Evolutionary conservation across 92 coral and sea anemone species (phyloP), one percentile per base, ranked within the genome.

Genomic region (Actinostola sp.): DNA sequence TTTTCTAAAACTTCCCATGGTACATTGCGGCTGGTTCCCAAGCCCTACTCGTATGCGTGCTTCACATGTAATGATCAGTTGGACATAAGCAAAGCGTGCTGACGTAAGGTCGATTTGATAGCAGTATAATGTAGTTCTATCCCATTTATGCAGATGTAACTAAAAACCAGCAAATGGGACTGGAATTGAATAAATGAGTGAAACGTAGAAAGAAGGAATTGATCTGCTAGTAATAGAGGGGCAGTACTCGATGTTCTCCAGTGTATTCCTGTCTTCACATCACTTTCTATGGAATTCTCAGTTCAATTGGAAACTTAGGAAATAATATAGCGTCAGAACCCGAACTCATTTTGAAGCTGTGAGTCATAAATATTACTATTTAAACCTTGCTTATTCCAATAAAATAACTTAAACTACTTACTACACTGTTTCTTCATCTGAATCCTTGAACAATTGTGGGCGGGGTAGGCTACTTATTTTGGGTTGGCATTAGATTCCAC

Each of bases 301-400:
- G 74, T 57, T 57, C 39, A 57, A 13, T 57, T 30, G 29, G 39
- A 57, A 57, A 57, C 48, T 14, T 48, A 14, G 15, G 15, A 10
- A 0, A 31, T 33, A 31, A 29, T 15, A 35, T 61, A 35, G 66
- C 30, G 44, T 34, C 30, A 31, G 16, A 34, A 35, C 30, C 44
- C 24, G 46, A 48, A 50, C 46, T 51, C 62, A 52, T 68, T 50
- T 50, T 50, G 74, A 68, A 50, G 74, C 74, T 35, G 57, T 68
- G 74, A 68, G 58, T 14, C 38, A 28, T 49, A 68, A 52, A 38
- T 48, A 46, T 45, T 67, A 52, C 74, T 68, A 52, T 68, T 68
- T 68, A 68, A 68, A 41, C 58, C 61, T 68, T 68, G 74, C 74
- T 68, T 68, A 68, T 68, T 68, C 74, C 45, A 68, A 68, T 68